Base-by-base conservation (phyloP, 2,113 vertebrate species). In the Bubo blakistoni region DNA sequence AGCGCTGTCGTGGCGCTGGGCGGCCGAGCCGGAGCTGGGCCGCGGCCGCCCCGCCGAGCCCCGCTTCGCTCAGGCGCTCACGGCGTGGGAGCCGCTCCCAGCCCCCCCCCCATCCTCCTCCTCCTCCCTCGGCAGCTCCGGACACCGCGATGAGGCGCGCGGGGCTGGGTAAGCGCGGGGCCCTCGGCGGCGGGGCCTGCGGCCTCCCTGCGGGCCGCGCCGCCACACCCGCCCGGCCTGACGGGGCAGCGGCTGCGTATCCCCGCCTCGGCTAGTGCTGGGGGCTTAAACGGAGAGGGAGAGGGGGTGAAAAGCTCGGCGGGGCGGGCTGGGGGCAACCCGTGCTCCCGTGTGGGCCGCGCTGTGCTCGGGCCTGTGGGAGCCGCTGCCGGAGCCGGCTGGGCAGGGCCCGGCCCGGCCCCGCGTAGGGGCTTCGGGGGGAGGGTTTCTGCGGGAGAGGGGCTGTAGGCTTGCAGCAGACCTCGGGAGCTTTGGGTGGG, bases 141-240 rank as follows among this genome's bases (percentile, higher is more conserved):
- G 57, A 69, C 79, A 20, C 65, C 25, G 82, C 58, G 38, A 97
- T 97, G 97, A 91, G 97, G 93, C 96, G 97, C 49, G 97, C 97
- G 20, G 97, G 97, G 82, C 90, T 97, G 74, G 92, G 97, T 97
- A 93, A 97, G 95, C 42, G 78, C 58, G n/a, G 49, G 36, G 22
- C 6, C 9, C 57, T 8, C 16, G 21, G 30, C 15, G 69, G 44
- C 16, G 70, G 55, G 67, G 61, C 52, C 29, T 47, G 40, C 47
- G 5, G 49, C 55, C 15, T 6, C 9, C 6, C 14, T 6, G 24
- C 2, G 52, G 13, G 40, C 63, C n/a, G 49, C 18, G 51, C 66
- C 27, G 14, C 18, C 8, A 7, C 27, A 6, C 6, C 22, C n/a
- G 11, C 11, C 30, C 11, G 40, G 46, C 36, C 27, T 16, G 40